Percentiles rank a stretch among this genome's conserved stretches.
These are phyloP conservation scores for Momotus momota DNA, from an alignment of 2,797 vertebrate species.

Conservation along the genomic window DNA sequence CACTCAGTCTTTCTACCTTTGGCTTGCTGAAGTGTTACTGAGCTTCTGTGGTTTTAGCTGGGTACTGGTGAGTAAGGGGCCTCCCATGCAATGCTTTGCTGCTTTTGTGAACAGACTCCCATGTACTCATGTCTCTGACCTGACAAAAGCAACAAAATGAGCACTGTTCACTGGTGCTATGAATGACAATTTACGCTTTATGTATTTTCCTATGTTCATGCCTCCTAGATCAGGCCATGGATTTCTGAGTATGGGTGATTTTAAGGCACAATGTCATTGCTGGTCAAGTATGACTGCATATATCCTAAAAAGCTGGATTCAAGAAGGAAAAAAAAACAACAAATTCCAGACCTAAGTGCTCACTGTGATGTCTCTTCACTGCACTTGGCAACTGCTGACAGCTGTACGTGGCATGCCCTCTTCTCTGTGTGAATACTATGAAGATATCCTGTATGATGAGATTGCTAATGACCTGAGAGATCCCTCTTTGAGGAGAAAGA, in stretches of 20 bases:
- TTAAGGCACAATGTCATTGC: background rate
- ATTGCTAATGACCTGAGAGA: background rate
- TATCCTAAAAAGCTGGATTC: background rate
- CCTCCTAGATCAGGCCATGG: background rate
- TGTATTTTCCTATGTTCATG: background rate
- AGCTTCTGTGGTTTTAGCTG: background rate
- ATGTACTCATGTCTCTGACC: background rate
- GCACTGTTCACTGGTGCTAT: background rate
- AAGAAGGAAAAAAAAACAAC: background rate
- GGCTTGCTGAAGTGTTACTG: background rate
- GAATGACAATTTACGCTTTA: background rate
- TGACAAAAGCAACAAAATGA: background rate
- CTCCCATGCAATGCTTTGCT: background rate
- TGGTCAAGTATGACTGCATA: background rate
- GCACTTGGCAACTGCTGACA: background rate
- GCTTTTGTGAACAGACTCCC: background rate
- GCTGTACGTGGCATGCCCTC: fast-evolving
- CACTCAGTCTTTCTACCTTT: background rate
- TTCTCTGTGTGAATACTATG: background rate
- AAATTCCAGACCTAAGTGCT: background rate
- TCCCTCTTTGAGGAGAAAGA: background rate
- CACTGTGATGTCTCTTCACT: background rate
- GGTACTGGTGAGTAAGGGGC: background rate
- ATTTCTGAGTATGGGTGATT: background rate
- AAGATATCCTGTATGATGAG: fast-evolving